Evolutionary conservation across 1,140 invertebrate species (phyloP).

Genomic region (Plodia interpunctella): DNA sequence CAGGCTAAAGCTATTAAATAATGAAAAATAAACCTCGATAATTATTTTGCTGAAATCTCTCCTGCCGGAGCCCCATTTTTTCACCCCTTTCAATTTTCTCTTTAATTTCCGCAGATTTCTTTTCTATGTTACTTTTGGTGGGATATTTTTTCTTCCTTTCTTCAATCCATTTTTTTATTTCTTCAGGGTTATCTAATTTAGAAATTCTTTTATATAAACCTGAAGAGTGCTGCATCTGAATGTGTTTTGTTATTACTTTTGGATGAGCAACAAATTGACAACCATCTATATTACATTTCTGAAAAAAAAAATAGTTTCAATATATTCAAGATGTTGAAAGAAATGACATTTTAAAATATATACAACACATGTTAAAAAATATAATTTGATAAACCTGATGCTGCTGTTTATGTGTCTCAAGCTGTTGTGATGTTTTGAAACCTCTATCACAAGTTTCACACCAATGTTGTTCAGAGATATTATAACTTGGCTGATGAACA

Average conservation of each 20-base stretch:
- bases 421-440: conserved; percentile 78
- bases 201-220: conserved; percentile 87
- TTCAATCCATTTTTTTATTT: conserved; percentile 88
- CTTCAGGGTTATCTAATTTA: conserved; percentile 85
- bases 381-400: conserved; percentile 81
- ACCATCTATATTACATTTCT: conserved; percentile 86
- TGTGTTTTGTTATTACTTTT: conserved; percentile 87
- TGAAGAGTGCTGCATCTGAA: conserved; percentile 87
- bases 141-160: conserved; percentile 88
- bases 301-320: conserved; percentile 39
- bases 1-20: not conserved
- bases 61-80: conserved; percentile 76
- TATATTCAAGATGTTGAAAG: no score
- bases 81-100: conserved; percentile 84
- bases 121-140: conserved; percentile 83
- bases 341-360: not conserved
- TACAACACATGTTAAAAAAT: no score
- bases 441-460: conserved; percentile 89
- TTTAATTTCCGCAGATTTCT: conserved; percentile 78
- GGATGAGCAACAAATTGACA: conserved; percentile 89
- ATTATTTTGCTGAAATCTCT: not conserved
- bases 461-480: conserved; percentile 49
- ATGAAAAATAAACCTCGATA: not conserved
- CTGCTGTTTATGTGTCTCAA: conserved; percentile 81
- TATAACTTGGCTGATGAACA: not conserved